These are phyloP conservation scores for Formica selysi DNA, from an alignment of 1,140 invertebrate species.

Conservation along the genomic window DNA sequence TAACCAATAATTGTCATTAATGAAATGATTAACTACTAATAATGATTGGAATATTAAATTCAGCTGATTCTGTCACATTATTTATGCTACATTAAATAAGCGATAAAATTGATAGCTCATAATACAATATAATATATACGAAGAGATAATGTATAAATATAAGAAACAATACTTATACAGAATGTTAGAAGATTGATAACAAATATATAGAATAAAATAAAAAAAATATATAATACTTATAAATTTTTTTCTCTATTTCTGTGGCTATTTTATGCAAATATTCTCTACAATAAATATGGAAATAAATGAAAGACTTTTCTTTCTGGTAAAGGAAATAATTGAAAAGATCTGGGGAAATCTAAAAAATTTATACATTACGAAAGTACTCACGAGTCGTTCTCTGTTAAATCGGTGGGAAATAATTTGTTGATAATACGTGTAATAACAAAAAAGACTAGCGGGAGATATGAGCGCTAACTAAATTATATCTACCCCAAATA, in stretches of 20 bases:
- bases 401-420: constrained; percentile 18
- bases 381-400: background rate
- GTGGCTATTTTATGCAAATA: background rate
- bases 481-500: constrained; percentile 45
- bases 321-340: background rate
- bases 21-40: background rate
- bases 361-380: background rate
- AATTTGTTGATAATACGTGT: constrained; percentile 29
- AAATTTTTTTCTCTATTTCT: background rate
- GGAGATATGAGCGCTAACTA: constrained; percentile 49
- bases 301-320: background rate
- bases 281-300: background rate
- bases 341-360: background rate
- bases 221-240: background rate
- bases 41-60: background rate
- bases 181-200: too few species aligned
- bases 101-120: too few species aligned
- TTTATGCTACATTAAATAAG: background rate
- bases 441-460: constrained; percentile 43
- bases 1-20: background rate
- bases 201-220: too few species aligned
- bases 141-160: background rate
- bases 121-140: too few species aligned
- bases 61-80: background rate
- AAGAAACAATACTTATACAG: background rate